Percentiles rank a stretch among this genome's conserved stretches.
phyloP scores from a whole-genome alignment of 1,140 invertebrate genomes.

The Megathymus violae region DNA sequence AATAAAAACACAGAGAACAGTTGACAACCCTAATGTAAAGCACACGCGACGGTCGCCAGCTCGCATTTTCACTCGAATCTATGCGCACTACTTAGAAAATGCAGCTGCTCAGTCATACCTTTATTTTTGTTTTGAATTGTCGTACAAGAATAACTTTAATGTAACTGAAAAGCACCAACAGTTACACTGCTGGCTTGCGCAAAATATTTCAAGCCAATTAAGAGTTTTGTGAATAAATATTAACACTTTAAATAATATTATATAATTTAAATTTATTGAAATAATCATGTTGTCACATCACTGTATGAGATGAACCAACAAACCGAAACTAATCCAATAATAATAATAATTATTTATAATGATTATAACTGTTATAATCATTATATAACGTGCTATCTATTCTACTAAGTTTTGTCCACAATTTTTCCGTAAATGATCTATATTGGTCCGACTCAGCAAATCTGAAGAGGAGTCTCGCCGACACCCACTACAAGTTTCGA shows the following conservation, averaged over 20 bases:
- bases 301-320: too few relatives aligned
- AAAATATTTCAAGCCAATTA: too few relatives aligned
- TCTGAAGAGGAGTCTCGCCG: conserved; percentile 28
- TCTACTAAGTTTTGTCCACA: not conserved
- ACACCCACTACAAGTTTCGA: conserved; percentile 26
- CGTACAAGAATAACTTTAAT: conserved; percentile 25
- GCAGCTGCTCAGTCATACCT: conserved; percentile 30
- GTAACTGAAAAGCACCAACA: conserved; percentile 13
- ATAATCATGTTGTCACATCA: too few relatives aligned
- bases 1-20: not conserved
- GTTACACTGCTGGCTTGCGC: not conserved
- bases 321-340: too few relatives aligned
- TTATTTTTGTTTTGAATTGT: conserved; percentile 19
- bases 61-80: conserved; percentile 43
- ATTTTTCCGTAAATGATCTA: conserved; percentile 2
- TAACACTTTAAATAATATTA: too few relatives aligned
- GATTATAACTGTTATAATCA: too few relatives aligned
- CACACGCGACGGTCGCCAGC: conserved; percentile 18
- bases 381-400: not conserved
- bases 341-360: too few relatives aligned
- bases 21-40: conserved; percentile 17
- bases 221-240: too few relatives aligned
- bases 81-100: conserved; percentile 36
- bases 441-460: conserved; percentile 2
- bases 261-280: too few relatives aligned